Conservation (phyloP, 2,888 invertebrate species). For the Palloptera scutellata region DNA sequence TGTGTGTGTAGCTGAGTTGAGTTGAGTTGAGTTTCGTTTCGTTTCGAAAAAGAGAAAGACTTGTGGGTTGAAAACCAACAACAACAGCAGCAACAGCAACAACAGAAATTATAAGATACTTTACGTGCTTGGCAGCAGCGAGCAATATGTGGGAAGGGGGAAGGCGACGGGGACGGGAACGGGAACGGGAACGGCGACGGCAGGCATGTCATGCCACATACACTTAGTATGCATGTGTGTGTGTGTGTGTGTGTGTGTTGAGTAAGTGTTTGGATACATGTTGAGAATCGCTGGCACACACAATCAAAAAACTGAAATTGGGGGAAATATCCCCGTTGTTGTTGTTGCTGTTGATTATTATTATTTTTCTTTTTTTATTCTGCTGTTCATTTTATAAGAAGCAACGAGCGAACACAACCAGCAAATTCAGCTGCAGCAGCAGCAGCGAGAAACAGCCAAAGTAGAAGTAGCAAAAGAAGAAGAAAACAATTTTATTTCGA, state of each 20-base stretch:
- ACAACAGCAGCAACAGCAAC: conserved; percentile 25
- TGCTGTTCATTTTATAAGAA: no score
- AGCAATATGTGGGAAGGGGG: not conserved
- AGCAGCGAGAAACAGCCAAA: not conserved
- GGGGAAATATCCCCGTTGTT: not conserved
- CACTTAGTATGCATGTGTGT: no score
- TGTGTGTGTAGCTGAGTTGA: no score
- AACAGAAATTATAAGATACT: not conserved
- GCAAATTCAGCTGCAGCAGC: not conserved
- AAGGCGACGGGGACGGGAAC: no score
- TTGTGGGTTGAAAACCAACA: conserved; percentile 52
- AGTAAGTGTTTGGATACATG: no score
- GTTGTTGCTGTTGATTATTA: not conserved
- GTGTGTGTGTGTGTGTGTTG: no score
- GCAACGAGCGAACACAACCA: no score
- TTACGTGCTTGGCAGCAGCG: conserved; percentile 10
- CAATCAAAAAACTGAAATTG: no score
- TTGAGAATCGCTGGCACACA: no score
- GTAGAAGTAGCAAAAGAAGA: conserved; percentile 4
- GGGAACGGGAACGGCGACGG: not conserved
- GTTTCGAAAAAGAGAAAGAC: conserved; percentile 58
- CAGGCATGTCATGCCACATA: no score
- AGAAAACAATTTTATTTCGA: conserved; percentile 18
- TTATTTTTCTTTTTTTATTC: no score
- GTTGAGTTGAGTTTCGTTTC: no score